Percentiles rank a stretch among this genome's conserved stretches.
phyloP scores from a whole-genome alignment of 37 sponge, comb jelly and placozoan genomes.

The Lycopodina hypogea region DNA sequence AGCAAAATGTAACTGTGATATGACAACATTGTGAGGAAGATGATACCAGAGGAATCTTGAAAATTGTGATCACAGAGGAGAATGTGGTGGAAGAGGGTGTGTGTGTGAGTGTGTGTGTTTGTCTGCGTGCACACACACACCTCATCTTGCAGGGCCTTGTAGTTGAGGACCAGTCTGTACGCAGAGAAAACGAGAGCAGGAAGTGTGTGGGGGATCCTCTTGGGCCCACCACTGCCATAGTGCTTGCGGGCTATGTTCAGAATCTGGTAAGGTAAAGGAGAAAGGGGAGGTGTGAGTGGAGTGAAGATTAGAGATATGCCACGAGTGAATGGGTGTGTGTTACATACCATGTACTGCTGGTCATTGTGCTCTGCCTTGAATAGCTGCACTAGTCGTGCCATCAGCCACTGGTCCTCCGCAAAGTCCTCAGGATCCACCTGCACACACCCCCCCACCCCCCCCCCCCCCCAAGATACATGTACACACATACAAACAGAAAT shows the following conservation, averaged over 20 bases:
- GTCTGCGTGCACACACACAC: conserved; percentile 12
- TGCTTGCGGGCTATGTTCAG: conserved; percentile 82
- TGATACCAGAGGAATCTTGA: too few relatives aligned
- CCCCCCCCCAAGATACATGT: too few relatives aligned
- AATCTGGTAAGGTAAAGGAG: conserved; percentile 44
- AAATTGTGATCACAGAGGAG: too few relatives aligned
- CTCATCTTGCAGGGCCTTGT: conserved; percentile 66
- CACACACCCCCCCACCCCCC: background rate
- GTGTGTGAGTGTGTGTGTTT: too few relatives aligned
- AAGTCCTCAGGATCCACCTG: conserved; percentile 94
- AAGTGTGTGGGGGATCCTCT: conserved; percentile 71
- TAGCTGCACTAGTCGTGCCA: conserved; percentile 85
- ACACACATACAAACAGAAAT: too few relatives aligned
- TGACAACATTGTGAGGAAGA: too few relatives aligned
- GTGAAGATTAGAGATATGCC: background rate
- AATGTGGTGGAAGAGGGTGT: too few relatives aligned
- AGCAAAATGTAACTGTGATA: too few relatives aligned
- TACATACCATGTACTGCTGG: conserved; percentile 87
- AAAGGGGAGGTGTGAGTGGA: background rate
- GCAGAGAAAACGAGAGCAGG: conserved; percentile 92
- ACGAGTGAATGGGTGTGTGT: background rate
- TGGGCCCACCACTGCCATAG: conserved; percentile 83
- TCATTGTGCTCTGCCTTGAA: conserved; percentile 75
- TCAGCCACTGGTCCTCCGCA: conserved; percentile 82
- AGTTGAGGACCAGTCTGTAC: conserved; percentile 69